These are phyloP conservation scores for Mesocentrotus franciscanus DNA, from an alignment of 53 echinoderm and acorn worm species.

Conservation along the genomic window DNA sequence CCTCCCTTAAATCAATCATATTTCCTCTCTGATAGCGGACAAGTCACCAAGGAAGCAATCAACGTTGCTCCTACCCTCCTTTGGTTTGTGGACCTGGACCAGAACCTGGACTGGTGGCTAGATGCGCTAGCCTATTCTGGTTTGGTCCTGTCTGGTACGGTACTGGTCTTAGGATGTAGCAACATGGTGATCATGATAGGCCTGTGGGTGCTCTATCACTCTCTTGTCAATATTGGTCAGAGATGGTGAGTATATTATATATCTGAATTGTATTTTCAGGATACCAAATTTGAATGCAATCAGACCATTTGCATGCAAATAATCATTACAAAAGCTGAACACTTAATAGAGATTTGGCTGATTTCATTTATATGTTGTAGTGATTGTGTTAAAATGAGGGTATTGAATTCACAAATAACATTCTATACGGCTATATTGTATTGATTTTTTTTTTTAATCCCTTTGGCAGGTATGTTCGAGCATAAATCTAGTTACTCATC, in stretches of 20 bases:
- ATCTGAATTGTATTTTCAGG: background rate
- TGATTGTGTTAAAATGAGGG: too few relatives aligned
- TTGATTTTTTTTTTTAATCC: too few relatives aligned
- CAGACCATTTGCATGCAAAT: background rate
- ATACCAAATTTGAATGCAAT: background rate
- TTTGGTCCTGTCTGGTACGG: constrained; percentile 77
- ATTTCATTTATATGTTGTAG: too few relatives aligned
- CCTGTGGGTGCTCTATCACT: constrained; percentile 94
- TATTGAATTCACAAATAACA: too few relatives aligned
- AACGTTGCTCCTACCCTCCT: constrained; percentile 90
- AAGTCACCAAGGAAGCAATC: constrained; percentile 71
- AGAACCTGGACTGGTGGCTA: constrained; percentile 83
- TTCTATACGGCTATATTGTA: too few relatives aligned
- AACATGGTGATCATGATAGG: constrained; percentile 93
- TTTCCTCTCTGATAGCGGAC: constrained; percentile 53
- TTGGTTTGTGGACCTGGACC: constrained; percentile 82
- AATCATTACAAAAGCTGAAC: too few relatives aligned
- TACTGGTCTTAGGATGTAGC: constrained; percentile 78
- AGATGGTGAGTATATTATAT: constrained; percentile 80
- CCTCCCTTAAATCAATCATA: too few relatives aligned
- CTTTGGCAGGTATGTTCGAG: too few relatives aligned
- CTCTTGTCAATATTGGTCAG: constrained; percentile 94
- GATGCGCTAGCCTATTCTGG: constrained; percentile 87
- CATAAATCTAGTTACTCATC: too few relatives aligned
- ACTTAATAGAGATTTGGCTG: too few relatives aligned